These are phyloP conservation scores for Aplocera efformata DNA, from an alignment of 2,888 invertebrate species.

Conservation along the genomic window DNA sequence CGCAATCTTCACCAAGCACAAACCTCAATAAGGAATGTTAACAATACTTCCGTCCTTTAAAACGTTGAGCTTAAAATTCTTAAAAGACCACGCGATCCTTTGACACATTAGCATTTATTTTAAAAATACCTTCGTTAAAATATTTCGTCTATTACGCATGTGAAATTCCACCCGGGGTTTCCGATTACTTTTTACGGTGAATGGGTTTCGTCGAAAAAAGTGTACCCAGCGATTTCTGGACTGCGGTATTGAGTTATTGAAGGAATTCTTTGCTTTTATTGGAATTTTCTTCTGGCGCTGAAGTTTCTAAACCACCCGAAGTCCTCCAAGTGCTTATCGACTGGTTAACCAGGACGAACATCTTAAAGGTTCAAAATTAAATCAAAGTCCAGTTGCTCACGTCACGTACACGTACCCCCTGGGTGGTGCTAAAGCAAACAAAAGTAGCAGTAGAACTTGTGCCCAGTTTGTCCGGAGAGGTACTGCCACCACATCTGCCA, in stretches of 20 bases:
- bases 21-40: conserved; percentile 50
- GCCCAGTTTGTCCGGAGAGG: no score
- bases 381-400: no score
- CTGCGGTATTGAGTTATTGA: no score
- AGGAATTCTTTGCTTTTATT: no score
- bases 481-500: no score
- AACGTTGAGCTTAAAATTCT: conserved; percentile 37
- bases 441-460: no score
- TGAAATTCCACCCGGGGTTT: conserved; percentile 47
- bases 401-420: no score
- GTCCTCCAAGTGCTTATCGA: no score
- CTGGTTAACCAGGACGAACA: no score
- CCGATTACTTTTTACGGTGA: conserved; percentile 46
- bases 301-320: background rate
- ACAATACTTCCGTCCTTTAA: conserved; percentile 60
- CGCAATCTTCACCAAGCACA: conserved; percentile 1
- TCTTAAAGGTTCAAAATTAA: no score
- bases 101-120: conserved; percentile 55
- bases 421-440: no score
- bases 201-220: conserved; percentile 45
- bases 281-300: no score
- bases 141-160: conserved; percentile 58
- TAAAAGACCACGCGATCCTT: conserved; percentile 45
- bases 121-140: conserved; percentile 69
- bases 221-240: conserved; percentile 10